phyloP scores from a whole-genome alignment of 1,140 invertebrate species.

The Drosophila bifasciata region DNA sequence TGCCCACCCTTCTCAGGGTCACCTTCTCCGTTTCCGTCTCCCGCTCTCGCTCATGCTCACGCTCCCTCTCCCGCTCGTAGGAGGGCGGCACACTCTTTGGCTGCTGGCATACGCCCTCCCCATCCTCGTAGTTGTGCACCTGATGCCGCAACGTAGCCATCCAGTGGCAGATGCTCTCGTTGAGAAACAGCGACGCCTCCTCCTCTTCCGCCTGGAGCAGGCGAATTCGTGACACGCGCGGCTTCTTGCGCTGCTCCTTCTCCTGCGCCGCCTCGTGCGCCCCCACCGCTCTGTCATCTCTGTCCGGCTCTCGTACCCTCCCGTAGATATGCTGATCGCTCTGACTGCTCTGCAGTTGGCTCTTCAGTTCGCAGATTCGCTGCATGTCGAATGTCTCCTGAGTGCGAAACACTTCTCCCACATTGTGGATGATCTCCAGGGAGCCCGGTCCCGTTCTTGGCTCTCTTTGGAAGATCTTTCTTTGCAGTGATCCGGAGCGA shows the following conservation, averaged over 20 bases:
- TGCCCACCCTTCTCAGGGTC: slow-evolving; percentile 27
- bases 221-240: too few relatives aligned
- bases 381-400: slow-evolving; percentile 77
- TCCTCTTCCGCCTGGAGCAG: neutral
- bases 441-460: slow-evolving; percentile 36
- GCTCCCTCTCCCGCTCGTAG: slow-evolving; percentile 32
- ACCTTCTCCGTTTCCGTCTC: slow-evolving; percentile 24
- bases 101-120: slow-evolving; percentile 55
- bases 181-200: slow-evolving; percentile 57
- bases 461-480: slow-evolving; percentile 39
- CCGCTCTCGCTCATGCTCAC: slow-evolving; percentile 5
- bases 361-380: slow-evolving; percentile 74
- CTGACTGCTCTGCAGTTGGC: slow-evolving; percentile 55
- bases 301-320: slow-evolving; percentile 30
- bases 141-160: slow-evolving; percentile 68
- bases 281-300: slow-evolving; percentile 54
- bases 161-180: slow-evolving; percentile 80
- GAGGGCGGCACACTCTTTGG: slow-evolving; percentile 72
- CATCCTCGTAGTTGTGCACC: slow-evolving; percentile 63
- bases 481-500: slow-evolving; percentile 58
- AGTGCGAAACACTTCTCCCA: slow-evolving; percentile 76
- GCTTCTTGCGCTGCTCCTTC: slow-evolving; percentile 13
- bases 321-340: slow-evolving; percentile 82
- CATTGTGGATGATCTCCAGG: slow-evolving; percentile 78
- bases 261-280: slow-evolving; percentile 42